A percentile compares a stretch with the other conserved stretches of the same genome.
Evolutionary conservation across 2,888 invertebrate species (phyloP).

Genomic region (Polydesmus complanatus): DNA sequence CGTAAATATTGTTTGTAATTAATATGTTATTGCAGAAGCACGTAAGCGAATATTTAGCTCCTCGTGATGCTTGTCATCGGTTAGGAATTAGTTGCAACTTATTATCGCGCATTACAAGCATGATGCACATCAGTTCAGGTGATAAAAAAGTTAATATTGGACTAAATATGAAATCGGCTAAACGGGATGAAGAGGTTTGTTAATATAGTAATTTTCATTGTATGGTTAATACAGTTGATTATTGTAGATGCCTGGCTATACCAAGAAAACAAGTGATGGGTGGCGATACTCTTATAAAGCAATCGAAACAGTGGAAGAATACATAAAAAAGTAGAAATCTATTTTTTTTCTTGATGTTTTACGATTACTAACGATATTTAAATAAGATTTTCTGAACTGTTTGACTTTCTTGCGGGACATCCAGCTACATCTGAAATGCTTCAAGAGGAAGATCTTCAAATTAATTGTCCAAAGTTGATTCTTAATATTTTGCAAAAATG

Average conservation of each 20-base stretch:
- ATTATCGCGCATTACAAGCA: conserved; percentile 73
- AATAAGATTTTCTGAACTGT: conserved; percentile 40
- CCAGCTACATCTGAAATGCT: background rate
- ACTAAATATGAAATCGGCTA: conserved; percentile 78
- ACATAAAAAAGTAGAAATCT: conserved; percentile 41
- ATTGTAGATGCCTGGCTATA: conserved; percentile 59
- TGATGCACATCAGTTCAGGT: conserved; percentile 47
- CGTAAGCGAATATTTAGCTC: conserved; percentile 39
- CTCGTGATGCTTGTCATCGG: conserved; percentile 29
- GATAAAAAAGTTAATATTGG: conserved; percentile 56
- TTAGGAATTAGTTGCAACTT: conserved; percentile 48
- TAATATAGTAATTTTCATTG: background rate
- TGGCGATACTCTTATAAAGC: conserved; percentile 75
- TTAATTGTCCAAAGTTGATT: background rate
- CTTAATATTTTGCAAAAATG: too few relatives aligned
- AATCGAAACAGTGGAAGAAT: conserved; percentile 52
- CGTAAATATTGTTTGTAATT: too few relatives aligned
- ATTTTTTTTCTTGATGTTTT: conserved; percentile 12
- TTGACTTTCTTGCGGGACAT: conserved; percentile 6
- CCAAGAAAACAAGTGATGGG: conserved; percentile 44
- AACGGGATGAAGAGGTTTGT: conserved; percentile 50
- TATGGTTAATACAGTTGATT: background rate
- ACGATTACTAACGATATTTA: conserved; percentile 12
- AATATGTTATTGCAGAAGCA: too few relatives aligned
- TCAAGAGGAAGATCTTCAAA: background rate